These are phyloP conservation scores for Neogobius melanostomus DNA, from an alignment of 2,113 vertebrate species.

Conservation along the genomic window DNA sequence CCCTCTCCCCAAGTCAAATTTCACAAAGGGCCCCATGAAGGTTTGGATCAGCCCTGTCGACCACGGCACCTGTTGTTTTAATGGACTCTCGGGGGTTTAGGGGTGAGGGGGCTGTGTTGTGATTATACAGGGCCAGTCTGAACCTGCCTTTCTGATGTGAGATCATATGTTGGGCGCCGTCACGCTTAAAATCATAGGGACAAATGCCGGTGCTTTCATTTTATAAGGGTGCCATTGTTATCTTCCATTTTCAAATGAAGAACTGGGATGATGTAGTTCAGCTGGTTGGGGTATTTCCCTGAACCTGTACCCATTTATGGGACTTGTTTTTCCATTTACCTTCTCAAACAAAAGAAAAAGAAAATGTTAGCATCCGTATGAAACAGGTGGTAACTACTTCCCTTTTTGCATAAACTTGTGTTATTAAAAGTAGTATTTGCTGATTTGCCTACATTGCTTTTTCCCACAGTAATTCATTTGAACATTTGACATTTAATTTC, in stretches of 20 bases:
- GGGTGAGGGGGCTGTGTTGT: slow-evolving; percentile 22
- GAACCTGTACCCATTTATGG: too few relatives aligned
- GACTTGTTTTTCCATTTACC: too few relatives aligned
- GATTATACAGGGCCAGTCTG: slow-evolving; percentile 36
- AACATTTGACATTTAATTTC: not conserved
- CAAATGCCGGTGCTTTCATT: slow-evolving; percentile 24
- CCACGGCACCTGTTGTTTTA: slow-evolving; percentile 67
- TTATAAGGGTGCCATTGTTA: slow-evolving; percentile 13
- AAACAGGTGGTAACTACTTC: too few relatives aligned
- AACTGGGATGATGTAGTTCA: not conserved
- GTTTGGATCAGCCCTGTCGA: not conserved
- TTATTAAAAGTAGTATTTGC: too few relatives aligned
- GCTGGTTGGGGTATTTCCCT: too few relatives aligned
- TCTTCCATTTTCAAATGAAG: slow-evolving; percentile 7
- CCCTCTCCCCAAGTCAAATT: too few relatives aligned
- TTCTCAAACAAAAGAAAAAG: too few relatives aligned
- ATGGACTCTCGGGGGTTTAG: slow-evolving; percentile 19
- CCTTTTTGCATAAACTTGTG: too few relatives aligned
- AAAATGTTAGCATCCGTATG: too few relatives aligned
- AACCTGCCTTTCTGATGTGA: slow-evolving; percentile 41
- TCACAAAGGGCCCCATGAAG: too few relatives aligned
- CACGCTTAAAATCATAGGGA: slow-evolving; percentile 17
- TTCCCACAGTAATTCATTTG: not conserved
- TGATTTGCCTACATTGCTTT: not conserved
- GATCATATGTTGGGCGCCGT: slow-evolving; percentile 39